These are phyloP conservation scores for Garra rufa DNA, from an alignment of 2,113 vertebrate genomes.

Conservation along the genomic window DNA sequence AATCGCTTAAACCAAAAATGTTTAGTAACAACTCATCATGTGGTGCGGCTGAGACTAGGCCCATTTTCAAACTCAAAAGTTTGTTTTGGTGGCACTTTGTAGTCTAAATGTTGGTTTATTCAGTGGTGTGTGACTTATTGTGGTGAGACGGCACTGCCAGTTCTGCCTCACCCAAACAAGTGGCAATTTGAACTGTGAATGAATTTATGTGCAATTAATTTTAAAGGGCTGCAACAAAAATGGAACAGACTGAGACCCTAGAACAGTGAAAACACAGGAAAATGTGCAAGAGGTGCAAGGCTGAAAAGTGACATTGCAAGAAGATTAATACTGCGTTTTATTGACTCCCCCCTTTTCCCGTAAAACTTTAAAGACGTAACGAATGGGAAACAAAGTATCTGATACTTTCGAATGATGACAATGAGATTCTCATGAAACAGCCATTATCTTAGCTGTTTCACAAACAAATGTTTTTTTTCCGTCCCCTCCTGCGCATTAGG, in stretches of 20 bases:
- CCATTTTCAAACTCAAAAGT: constrained; percentile 5
- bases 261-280: constrained; percentile 61
- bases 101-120: constrained; percentile 26
- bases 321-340: constrained; percentile 33
- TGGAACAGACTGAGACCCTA: constrained; percentile 57
- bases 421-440: constrained; percentile 6
- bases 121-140: constrained; percentile 1
- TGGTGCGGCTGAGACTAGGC: neutral
- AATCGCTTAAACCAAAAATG: neutral
- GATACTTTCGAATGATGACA: neutral
- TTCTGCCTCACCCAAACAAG: constrained; percentile 19
- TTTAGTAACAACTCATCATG: neutral
- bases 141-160: constrained; percentile 9
- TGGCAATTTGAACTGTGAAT: constrained; percentile 19
- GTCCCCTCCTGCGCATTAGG: neutral
- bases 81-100: constrained; percentile 23
- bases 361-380: constrained; percentile 44
- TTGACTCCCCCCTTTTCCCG: constrained; percentile 52
- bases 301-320: constrained; percentile 48
- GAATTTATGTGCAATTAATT: constrained; percentile 38
- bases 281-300: constrained; percentile 49
- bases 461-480: neutral
- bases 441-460: neutral
- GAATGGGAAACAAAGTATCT: constrained; percentile 31
- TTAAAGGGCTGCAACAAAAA: constrained; percentile 59